Percentiles rank a stretch among this genome's conserved stretches.
These are phyloP conservation scores for Chrysomallon squamiferum DNA, from an alignment of 1,140 invertebrate species.

Conservation along the genomic window DNA sequence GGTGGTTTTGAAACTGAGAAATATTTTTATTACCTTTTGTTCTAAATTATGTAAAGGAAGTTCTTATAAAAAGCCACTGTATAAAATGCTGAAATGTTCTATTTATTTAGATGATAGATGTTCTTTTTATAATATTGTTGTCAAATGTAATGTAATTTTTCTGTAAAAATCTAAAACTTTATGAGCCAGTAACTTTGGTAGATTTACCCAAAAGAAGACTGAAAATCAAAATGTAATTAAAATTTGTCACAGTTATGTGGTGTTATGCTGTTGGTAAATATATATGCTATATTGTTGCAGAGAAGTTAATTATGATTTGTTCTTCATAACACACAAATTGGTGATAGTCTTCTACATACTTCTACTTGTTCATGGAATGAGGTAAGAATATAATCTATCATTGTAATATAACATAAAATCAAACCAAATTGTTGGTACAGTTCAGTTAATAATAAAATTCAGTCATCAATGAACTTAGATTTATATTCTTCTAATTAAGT, in stretches of 20 bases:
- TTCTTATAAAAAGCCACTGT: neutral
- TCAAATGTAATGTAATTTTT: neutral
- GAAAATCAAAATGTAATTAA: neutral
- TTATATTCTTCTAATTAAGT: no score
- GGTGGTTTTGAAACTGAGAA: no score
- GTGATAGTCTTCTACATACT: slow-evolving; percentile 30
- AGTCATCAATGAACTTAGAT: no score
- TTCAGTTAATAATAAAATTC: no score
- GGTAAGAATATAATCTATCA: slow-evolving; percentile 10
- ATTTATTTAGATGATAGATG: neutral
- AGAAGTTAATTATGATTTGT: slow-evolving; percentile 29
- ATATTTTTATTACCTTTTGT: no score
- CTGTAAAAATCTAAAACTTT: neutral
- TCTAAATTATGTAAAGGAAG: no score
- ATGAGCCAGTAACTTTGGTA: neutral
- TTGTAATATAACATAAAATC: no score
- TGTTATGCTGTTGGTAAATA: neutral
- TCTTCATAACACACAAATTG: slow-evolving; percentile 35
- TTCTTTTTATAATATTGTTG: neutral
- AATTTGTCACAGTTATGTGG: neutral
- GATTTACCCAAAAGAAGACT: neutral
- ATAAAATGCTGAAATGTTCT: neutral
- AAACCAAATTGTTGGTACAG: no score
- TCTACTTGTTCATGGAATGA: slow-evolving; percentile 35
- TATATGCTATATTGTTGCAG: slow-evolving; percentile 6